Percentiles rank a stretch among this genome's conserved stretches.
phyloP scores from a whole-genome alignment of 30 jellyfish, hydroid and myxozoan species.

The Aurelia aurita complex sp. Pacific region DNA sequence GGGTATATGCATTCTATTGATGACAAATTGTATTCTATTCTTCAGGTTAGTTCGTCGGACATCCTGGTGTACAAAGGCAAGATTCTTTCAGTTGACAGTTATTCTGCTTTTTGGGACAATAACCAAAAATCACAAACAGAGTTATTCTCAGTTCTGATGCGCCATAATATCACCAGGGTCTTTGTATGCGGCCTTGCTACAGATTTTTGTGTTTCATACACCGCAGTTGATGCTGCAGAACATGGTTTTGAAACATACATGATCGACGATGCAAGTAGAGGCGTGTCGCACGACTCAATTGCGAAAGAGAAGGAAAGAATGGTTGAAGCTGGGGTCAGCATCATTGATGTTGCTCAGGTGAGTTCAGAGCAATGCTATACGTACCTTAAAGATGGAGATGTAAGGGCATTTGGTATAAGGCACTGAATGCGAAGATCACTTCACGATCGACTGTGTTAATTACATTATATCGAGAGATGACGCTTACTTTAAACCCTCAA shows the following conservation, averaged over 20 bases:
- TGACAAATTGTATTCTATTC: too few relatives aligned
- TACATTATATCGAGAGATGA: too few relatives aligned
- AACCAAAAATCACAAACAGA: conserved; percentile 75
- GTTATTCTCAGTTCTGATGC: conserved; percentile 55
- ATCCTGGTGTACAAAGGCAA: conserved; percentile 72
- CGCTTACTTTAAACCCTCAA: too few relatives aligned
- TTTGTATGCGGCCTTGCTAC: conserved; percentile 91
- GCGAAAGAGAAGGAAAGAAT: conserved; percentile 49
- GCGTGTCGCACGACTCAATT: conserved; percentile 69
- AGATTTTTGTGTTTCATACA: conserved; percentile 86
- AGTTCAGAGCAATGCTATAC: neutral
- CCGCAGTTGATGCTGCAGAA: conserved; percentile 84
- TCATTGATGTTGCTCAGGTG: conserved; percentile 55
- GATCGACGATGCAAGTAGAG: conserved; percentile 86
- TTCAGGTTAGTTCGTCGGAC: conserved; percentile 16
- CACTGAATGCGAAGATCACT: too few relatives aligned
- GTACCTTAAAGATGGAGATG: neutral
- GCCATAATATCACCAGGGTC: conserved; percentile 55
- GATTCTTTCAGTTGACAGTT: conserved; percentile 71
- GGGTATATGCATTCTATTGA: too few relatives aligned
- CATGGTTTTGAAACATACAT: conserved; percentile 91
- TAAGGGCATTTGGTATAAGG: too few relatives aligned
- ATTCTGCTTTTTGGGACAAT: conserved; percentile 98
- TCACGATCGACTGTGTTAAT: too few relatives aligned
- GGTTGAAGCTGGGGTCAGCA: conserved; percentile 64